Conservation (phyloP, 2,113 vertebrate species). For the Salvator merianae region DNA sequence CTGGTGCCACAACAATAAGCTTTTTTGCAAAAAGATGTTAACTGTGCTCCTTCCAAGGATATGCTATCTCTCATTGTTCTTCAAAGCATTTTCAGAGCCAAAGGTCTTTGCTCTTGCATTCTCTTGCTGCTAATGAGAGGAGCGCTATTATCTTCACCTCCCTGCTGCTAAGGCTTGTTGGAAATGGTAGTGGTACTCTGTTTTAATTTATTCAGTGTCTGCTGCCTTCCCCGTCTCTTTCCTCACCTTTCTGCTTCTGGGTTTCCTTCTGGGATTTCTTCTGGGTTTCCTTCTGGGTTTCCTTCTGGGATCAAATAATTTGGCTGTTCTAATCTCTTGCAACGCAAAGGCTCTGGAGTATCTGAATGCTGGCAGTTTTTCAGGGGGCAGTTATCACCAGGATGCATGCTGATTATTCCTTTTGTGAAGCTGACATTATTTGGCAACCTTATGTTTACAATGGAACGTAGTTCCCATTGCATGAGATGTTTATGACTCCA, state of each 20-base stretch:
- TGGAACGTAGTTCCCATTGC: constrained; percentile 10
- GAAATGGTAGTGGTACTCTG: neutral
- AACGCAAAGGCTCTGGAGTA: neutral
- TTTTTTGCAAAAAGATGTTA: neutral
- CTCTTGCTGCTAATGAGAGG: neutral
- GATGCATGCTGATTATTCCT: constrained; percentile 24
- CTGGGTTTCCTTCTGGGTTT: constrained; percentile 2
- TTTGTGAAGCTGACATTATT: constrained; percentile 3
- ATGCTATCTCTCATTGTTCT: neutral
- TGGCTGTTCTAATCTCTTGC: constrained; percentile 8
- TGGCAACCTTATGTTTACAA: constrained; percentile 22
- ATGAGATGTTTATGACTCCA: neutral
- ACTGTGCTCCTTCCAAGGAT: neutral
- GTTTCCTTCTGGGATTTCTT: neutral
- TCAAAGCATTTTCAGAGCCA: neutral
- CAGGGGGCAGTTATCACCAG: constrained; percentile 29
- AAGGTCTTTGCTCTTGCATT: neutral
- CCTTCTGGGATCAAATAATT: neutral
- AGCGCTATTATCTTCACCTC: neutral
- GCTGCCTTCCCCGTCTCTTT: neutral
- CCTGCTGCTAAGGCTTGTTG: neutral
- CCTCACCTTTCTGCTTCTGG: neutral
- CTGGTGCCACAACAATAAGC: neutral
- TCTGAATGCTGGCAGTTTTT: constrained; percentile 12
- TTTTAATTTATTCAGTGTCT: neutral